A percentile compares a stretch with the other conserved stretches of the same genome.
Conservation (phyloP, 2,113 vertebrate species). For the Vidua macroura region DNA sequence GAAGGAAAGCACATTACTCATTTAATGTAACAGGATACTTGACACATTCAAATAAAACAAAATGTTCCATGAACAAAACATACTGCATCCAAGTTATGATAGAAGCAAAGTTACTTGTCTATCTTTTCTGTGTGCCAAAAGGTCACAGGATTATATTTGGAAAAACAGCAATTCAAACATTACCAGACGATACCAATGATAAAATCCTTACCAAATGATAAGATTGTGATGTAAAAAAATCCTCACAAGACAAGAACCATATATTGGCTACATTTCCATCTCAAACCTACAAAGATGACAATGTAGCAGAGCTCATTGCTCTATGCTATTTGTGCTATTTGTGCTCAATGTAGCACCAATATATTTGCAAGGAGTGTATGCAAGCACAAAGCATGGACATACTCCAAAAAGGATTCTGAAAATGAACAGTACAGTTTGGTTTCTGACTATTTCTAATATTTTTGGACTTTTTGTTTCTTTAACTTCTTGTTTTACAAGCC, state of each 20-base stretch:
- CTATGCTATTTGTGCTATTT: background rate
- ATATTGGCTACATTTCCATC: background rate
- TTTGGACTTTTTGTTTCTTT: background rate
- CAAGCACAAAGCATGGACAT: background rate
- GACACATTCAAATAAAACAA: background rate
- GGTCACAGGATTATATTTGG: background rate
- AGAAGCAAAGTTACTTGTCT: background rate
- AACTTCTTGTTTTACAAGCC: background rate
- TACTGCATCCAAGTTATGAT: background rate
- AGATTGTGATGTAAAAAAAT: background rate
- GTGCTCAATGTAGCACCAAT: background rate
- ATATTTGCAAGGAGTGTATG: background rate
- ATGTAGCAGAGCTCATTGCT: background rate
- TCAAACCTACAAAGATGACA: background rate
- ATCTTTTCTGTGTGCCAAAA: constrained; percentile 72
- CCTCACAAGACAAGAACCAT: background rate
- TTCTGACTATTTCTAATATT: background rate
- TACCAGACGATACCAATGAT: background rate
- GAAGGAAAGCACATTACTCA: constrained; percentile 6
- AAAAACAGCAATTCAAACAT: background rate
- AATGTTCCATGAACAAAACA: background rate
- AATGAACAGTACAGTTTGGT: background rate
- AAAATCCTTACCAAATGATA: background rate
- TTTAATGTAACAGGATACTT: background rate
- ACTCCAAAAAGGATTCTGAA: background rate